Evolutionary conservation across 2,797 vertebrate species (phyloP).

Genomic region (Remorina albescens): DNA sequence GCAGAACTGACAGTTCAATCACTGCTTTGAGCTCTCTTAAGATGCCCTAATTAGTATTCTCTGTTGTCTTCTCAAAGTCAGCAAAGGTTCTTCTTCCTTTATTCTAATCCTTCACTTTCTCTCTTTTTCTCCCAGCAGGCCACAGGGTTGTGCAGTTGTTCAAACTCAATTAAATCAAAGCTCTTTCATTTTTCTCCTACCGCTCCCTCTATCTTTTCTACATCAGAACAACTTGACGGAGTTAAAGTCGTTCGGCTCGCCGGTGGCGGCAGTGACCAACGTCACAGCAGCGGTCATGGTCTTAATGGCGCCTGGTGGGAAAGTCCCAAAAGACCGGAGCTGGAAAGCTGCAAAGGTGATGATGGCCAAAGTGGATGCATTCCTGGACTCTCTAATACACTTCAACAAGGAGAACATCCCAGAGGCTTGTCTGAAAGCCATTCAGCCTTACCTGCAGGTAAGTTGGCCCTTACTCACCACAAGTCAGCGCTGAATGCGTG

Average conservation of each 20-base stretch:
- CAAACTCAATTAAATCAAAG: slow-evolving; percentile 64
- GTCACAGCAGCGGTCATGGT: slow-evolving; percentile 96
- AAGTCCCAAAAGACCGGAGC: slow-evolving; percentile 93
- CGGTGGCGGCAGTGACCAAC: slow-evolving; percentile 91
- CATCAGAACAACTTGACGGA: slow-evolving; percentile 94
- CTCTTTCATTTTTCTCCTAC: slow-evolving; percentile 41
- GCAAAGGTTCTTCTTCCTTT: slow-evolving; percentile 63
- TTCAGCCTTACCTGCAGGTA: slow-evolving; percentile 90
- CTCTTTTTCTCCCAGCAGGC: slow-evolving; percentile 40
- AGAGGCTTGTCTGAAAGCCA: slow-evolving; percentile 92
- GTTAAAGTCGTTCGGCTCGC: slow-evolving; percentile 94
- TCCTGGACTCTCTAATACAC: slow-evolving; percentile 91
- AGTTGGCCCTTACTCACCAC: slow-evolving; percentile 37
- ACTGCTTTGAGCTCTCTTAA: slow-evolving; percentile 68
- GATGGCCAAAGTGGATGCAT: slow-evolving; percentile 94
- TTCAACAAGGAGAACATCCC: slow-evolving; percentile 97
- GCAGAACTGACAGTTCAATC: slow-evolving; percentile 80
- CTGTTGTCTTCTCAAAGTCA: slow-evolving; percentile 75
- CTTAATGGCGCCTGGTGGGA: slow-evolving; percentile 88
- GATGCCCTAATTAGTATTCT: slow-evolving; percentile 78
- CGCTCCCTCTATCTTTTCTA: slow-evolving; percentile 23
- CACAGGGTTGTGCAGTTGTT: slow-evolving; percentile 44
- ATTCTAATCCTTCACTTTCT: slow-evolving; percentile 50
- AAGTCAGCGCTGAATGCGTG: background rate
- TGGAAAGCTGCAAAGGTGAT: slow-evolving; percentile 93